Conservation (phyloP, 2,113 vertebrate species). For the Neolamprologus sp. region DNA sequence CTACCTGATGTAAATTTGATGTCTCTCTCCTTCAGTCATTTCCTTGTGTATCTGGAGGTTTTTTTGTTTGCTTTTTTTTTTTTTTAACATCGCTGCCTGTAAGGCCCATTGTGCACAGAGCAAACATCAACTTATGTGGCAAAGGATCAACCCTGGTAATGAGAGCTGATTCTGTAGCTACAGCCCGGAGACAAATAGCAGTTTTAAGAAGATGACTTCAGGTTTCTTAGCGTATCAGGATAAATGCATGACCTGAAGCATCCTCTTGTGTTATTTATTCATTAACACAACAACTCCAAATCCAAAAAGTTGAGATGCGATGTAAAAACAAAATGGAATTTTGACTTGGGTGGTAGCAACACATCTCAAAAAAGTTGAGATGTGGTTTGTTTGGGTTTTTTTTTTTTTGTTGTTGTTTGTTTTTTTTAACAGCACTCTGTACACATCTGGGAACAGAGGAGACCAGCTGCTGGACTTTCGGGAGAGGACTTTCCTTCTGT, state of each 20-base stretch:
- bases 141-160: not conserved
- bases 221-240: not conserved
- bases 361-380: not conserved
- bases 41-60: not conserved
- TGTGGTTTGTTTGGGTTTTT: accelerated
- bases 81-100: not conserved
- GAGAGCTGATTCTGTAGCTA: not conserved
- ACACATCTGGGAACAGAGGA: not conserved
- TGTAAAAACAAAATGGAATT: not conserved
- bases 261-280: not conserved
- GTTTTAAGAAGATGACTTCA: not conserved
- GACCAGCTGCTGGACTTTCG: not conserved
- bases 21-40: not conserved
- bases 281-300: not conserved
- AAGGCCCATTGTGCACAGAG: not conserved
- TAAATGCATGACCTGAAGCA: not conserved
- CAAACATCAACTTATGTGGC: not conserved
- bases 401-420: no score
- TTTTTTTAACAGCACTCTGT: not conserved
- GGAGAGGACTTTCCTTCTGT: not conserved
- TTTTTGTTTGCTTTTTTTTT: not conserved
- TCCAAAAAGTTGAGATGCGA: not conserved
- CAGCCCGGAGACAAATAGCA: not conserved
- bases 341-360: not conserved
- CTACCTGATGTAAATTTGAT: not conserved